A percentile compares a stretch with the other conserved stretches of the same genome.
Conservation (phyloP, 2,888 invertebrate genomes). For the Aproaerema taeniolella region DNA sequence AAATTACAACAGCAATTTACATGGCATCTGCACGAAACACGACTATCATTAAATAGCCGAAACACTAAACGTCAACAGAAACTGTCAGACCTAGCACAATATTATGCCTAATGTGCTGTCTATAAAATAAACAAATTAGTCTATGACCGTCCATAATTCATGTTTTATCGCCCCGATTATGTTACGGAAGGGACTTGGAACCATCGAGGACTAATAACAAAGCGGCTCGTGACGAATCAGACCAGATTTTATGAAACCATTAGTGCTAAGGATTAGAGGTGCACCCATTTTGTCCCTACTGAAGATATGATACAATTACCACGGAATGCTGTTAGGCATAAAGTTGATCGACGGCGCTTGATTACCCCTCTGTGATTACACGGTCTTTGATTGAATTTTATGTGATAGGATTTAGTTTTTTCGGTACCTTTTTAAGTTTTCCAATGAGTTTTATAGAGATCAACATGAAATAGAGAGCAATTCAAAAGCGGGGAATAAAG, state of each 20-base stretch:
- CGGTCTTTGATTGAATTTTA: conserved; percentile 37
- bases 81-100: too few species aligned
- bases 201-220: conserved; percentile 30
- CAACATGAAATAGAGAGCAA: conserved; percentile 1
- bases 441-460: conserved; percentile 2
- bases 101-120: conserved; percentile 1
- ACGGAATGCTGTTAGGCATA: conserved; percentile 34
- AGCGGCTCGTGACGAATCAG: conserved; percentile 39
- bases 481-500: too few species aligned
- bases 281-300: conserved; percentile 16
- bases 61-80: conserved; percentile 5
- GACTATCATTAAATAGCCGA: not conserved
- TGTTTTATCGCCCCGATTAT: conserved; percentile 29
- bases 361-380: conserved; percentile 33
- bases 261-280: conserved; percentile 23
- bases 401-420: conserved; percentile 11
- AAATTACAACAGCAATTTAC: too few species aligned
- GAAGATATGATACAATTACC: conserved; percentile 34
- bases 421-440: not conserved
- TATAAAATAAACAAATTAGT: conserved; percentile 8
- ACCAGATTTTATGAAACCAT: conserved; percentile 37
- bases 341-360: conserved; percentile 29
- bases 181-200: conserved; percentile 33
- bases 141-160: conserved; percentile 30
- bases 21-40: too few species aligned